Evolutionary conservation across 2,797 vertebrate species (phyloP).

Genomic region (Heteromormyrus szaboi): DNA sequence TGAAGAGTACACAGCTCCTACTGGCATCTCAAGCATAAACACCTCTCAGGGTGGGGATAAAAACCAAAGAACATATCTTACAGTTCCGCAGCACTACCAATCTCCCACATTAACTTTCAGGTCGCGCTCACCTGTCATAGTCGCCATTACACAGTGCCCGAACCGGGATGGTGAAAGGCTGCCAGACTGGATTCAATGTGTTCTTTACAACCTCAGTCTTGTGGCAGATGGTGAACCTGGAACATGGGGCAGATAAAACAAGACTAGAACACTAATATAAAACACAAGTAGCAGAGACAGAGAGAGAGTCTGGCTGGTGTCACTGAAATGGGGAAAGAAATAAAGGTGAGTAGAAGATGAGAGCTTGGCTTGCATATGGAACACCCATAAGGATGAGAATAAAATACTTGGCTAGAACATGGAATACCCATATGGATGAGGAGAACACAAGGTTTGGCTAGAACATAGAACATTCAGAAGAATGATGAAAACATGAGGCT

Average conservation of each 20-base stretch:
- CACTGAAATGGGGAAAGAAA: background rate
- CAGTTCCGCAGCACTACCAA: background rate
- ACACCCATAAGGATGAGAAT: background rate
- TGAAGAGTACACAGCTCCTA: background rate
- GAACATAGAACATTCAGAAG: background rate
- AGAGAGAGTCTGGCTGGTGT: background rate
- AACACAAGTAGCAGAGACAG: background rate
- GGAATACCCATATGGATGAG: background rate
- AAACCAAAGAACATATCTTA: background rate
- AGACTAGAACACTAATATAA: constrained; percentile 3
- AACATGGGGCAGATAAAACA: constrained; percentile 64
- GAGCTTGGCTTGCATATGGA: background rate
- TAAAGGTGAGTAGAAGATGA: background rate
- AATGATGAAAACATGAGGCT: background rate
- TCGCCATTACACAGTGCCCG: constrained; percentile 82
- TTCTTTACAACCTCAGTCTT: constrained; percentile 90
- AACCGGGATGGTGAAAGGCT: constrained; percentile 82
- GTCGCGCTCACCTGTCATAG: constrained; percentile 70
- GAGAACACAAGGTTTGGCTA: background rate
- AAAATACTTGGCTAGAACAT: background rate
- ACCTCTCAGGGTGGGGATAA: background rate
- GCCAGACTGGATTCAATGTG: constrained; percentile 85
- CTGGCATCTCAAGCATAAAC: background rate
- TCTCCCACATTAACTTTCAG: background rate
- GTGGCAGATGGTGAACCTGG: constrained; percentile 85